Base-by-base conservation (phyloP, 2,797 vertebrate genomes). In the Falco biarmicus region DNA sequence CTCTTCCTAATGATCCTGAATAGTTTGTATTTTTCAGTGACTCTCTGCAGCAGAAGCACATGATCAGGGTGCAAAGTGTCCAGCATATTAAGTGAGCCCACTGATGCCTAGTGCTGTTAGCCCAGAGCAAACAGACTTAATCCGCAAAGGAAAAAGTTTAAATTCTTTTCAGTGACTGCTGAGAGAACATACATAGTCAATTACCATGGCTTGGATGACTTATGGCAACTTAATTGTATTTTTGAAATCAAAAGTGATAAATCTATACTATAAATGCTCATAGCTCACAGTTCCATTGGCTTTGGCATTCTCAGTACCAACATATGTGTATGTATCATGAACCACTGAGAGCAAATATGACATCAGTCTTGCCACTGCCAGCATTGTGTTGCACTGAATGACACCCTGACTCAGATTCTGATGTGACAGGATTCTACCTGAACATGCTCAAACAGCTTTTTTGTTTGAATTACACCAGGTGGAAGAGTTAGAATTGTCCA, bases 251-350 rank as follows among this genome's bases (percentile, higher is more conserved):
- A 63, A 61, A 41, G 16, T 71, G 53, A 69, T 54, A 66, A 70
- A 80, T 41, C 48, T 45, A 14, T 68, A 34, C 28, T 50, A 15
- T 25, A 83, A 85, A 50, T 88, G 57, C 34, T 82, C 93, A 90
- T 37, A 91, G 75, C 41, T 93, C 66, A 86, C 43, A 54, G 79
- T 71, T 93, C 22, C 13, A 37, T 53, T 73, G 28, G 41, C 53
- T 94, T 76, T 93, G 83, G 95, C 63, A 87, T 81, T 87, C 43
- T 48, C 78, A 81, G 68, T 73, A 74, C 45, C 54, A 70, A 90
- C 18, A 1, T 34, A 79, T 25, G 25, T 10, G 29, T 56, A 32
- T 34, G 14, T 54, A 71, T 65, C 29, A 66, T 0, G 1, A 82
- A 66, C 19, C 4, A 48, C 0, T 48, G 16, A 74, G 18, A 84